Percentiles rank a stretch among this genome's conserved stretches.
Evolutionary conservation across 2,797 vertebrate species (phyloP).

Genomic region (Spheniscus humboldti): DNA sequence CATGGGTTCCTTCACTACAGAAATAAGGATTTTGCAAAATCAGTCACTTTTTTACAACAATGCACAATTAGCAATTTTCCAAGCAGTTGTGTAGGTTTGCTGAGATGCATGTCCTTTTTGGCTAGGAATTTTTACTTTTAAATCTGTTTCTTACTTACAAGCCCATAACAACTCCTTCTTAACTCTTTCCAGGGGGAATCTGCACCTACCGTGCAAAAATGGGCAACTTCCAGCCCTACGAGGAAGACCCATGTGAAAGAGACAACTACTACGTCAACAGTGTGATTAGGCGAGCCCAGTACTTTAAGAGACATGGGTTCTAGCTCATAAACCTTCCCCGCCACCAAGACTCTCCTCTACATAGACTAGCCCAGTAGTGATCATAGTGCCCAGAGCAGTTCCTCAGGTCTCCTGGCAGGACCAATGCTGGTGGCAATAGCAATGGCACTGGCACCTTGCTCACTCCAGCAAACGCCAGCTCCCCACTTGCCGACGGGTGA

Average conservation of each 20-base stretch:
- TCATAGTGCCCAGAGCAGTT: background rate
- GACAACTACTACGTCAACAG: background rate
- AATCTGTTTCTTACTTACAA: background rate
- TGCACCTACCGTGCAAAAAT: slow-evolving; percentile 44
- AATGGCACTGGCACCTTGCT: background rate
- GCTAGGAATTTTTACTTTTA: background rate
- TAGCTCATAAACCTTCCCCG: background rate
- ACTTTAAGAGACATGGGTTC: slow-evolving; percentile 45
- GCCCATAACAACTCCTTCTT: background rate
- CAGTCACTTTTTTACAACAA: background rate
- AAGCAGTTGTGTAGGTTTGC: background rate
- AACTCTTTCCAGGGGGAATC: slow-evolving; percentile 45
- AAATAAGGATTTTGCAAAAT: background rate
- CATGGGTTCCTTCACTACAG: background rate
- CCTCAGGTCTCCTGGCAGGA: background rate
- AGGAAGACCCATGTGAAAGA: slow-evolving; percentile 21
- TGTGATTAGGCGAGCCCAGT: slow-evolving; percentile 48
- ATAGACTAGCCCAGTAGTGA: background rate
- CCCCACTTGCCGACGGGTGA: fast-evolving
- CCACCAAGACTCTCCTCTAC: background rate
- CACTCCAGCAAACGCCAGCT: background rate
- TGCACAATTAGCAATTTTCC: background rate
- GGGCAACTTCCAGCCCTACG: background rate
- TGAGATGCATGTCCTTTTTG: background rate
- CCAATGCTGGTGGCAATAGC: fast-evolving